Evolutionary conservation across 1,140 invertebrate genomes (phyloP).

Genomic region (Hydropsyche tenuis): DNA sequence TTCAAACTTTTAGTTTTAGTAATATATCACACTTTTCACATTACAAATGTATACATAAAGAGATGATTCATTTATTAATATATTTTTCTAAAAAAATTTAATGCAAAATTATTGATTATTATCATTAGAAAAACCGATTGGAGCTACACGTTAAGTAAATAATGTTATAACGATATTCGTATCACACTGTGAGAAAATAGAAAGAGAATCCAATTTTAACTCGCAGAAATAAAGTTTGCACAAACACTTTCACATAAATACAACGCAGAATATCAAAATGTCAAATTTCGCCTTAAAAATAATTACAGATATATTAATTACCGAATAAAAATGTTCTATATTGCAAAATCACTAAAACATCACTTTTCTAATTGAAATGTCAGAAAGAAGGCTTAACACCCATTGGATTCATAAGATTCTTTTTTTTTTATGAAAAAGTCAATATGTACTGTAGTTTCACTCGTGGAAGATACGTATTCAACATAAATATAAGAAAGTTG

Average conservation of each 20-base stretch:
- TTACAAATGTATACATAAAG: too few relatives aligned
- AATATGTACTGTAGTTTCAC: constrained; percentile 8
- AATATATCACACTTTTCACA: constrained; percentile 1
- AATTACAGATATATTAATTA: constrained; percentile 46
- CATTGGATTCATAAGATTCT: constrained; percentile 48
- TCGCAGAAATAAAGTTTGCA: constrained; percentile 30
- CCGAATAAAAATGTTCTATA: constrained; percentile 50
- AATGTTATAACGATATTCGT: constrained; percentile 22
- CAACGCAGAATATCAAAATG: constrained; percentile 48
- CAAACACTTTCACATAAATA: constrained; percentile 38
- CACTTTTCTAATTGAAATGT: constrained; percentile 51
- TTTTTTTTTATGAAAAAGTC: constrained; percentile 32
- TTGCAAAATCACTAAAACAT: constrained; percentile 51
- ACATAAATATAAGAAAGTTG: neutral
- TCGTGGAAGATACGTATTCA: neutral
- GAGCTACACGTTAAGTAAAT: constrained; percentile 3
- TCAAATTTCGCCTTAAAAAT: constrained; percentile 50
- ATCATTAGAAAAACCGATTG: constrained; percentile 2
- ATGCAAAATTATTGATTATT: constrained; percentile 13
- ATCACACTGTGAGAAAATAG: constrained; percentile 24
- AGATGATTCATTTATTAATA: constrained; percentile 3
- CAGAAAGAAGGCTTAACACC: constrained; percentile 50
- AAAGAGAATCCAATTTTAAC: constrained; percentile 7
- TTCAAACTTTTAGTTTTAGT: too few relatives aligned
- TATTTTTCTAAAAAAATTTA: constrained; percentile 18